Conservation (phyloP, 1,140 invertebrate species). For the Subanguina moxae region DNA sequence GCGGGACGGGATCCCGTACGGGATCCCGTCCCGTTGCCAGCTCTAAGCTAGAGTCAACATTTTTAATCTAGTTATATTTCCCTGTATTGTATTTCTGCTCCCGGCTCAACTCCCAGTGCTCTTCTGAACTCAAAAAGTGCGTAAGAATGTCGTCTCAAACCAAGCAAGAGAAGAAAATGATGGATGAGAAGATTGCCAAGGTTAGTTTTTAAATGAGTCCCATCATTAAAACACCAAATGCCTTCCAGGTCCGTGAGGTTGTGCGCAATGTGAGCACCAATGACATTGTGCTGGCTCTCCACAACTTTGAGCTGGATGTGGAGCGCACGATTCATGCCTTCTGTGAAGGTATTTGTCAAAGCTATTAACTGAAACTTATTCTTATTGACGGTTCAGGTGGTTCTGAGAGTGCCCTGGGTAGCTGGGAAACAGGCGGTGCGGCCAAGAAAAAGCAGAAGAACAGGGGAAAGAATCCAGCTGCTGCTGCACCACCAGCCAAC, state of each 20-base stretch:
- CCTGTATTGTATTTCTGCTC: background rate
- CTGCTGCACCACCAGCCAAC: background rate
- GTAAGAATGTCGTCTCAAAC: slow-evolving; percentile 22
- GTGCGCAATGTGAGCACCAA: slow-evolving; percentile 49
- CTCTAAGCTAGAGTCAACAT: no score
- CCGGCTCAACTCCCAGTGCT: background rate
- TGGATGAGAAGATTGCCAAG: slow-evolving; percentile 50
- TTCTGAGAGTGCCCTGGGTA: slow-evolving; percentile 43
- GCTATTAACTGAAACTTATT: no score
- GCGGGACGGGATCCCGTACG: no score
- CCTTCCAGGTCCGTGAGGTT: slow-evolving; percentile 45
- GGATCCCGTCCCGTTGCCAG: no score
- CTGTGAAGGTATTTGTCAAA: slow-evolving; percentile 28
- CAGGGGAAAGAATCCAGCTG: slow-evolving; percentile 31
- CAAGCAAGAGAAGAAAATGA: slow-evolving; percentile 49
- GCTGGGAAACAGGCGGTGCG: slow-evolving; percentile 42
- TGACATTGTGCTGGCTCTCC: slow-evolving; percentile 57
- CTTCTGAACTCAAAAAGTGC: slow-evolving; percentile 26
- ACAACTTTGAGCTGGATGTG: slow-evolving; percentile 57
- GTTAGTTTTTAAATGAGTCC: no score
- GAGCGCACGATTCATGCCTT: slow-evolving; percentile 52
- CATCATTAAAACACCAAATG: no score
- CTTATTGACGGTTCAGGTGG: slow-evolving; percentile 35
- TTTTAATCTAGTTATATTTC: background rate
- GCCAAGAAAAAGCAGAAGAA: slow-evolving; percentile 46